phyloP scores from a whole-genome alignment of 2,888 invertebrate genomes.

The Campopleginae sp. region DNA sequence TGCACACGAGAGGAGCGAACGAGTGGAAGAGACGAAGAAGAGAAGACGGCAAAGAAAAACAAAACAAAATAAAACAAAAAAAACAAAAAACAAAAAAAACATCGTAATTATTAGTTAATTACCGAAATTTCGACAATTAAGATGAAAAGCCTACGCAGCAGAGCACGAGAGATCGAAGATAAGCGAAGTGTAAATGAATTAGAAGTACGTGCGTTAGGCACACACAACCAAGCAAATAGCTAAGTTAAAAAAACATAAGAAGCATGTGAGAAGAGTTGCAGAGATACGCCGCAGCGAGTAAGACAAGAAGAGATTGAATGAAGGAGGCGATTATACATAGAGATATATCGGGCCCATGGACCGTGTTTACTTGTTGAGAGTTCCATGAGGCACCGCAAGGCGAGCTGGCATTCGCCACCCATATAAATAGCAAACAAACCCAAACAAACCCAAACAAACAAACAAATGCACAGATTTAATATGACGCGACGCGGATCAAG shows the following conservation, averaged over 20 bases:
- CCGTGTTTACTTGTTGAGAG: conserved; percentile 83
- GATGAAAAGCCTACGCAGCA: neutral
- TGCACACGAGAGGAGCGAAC: neutral
- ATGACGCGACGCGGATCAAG: neutral
- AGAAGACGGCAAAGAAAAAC: too few species aligned
- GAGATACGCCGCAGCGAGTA: too few species aligned
- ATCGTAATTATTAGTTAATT: neutral
- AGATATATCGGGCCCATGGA: conserved; percentile 74
- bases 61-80: too few species aligned
- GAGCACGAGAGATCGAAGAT: neutral
- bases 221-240: too few species aligned
- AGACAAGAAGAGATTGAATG: too few species aligned
- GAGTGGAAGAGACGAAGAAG: too few species aligned
- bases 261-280: too few species aligned
- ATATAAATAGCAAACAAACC: conserved; percentile 72
- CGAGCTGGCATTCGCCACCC: conserved; percentile 57
- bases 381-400: conserved; percentile 79
- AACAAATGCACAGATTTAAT: conserved; percentile 16
- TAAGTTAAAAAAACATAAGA: too few species aligned
- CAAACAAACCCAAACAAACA: conserved; percentile 57
- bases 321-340: conserved; percentile 65
- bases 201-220: neutral
- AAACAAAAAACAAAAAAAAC: conserved; percentile 9
- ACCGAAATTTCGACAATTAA: neutral
- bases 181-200: neutral